Evolutionary conservation across 2,113 vertebrate species (phyloP).

Genomic region (Edolisoma coerulescens): DNA sequence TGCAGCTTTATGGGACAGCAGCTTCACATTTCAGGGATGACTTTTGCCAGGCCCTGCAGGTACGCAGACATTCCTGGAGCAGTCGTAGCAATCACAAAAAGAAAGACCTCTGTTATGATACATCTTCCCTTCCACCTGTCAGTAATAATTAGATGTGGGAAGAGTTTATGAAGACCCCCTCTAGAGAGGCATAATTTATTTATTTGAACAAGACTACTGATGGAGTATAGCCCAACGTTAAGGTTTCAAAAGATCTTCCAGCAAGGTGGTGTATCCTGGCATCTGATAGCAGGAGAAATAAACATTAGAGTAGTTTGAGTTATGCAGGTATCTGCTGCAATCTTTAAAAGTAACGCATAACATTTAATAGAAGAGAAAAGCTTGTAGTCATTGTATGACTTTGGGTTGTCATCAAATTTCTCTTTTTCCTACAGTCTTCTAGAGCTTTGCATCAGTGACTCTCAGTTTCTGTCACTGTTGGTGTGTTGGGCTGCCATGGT

Average conservation of each 20-base stretch:
- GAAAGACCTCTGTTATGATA: not conserved
- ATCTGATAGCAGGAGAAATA: not conserved
- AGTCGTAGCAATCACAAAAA: not conserved
- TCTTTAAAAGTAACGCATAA: not conserved
- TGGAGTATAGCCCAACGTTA: not conserved
- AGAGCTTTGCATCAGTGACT: not conserved
- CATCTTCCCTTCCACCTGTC: not conserved
- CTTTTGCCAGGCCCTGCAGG: not conserved
- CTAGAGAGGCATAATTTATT: not conserved
- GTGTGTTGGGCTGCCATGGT: not conserved
- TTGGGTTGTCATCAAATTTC: not conserved
- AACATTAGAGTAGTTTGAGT: not conserved
- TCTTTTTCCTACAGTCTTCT: not conserved
- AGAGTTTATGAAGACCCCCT: not conserved
- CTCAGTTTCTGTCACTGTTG: not conserved
- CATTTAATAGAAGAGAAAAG: not conserved
- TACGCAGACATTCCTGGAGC: not conserved
- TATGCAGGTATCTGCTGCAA: not conserved
- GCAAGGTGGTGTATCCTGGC: not conserved
- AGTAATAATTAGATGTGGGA: not conserved
- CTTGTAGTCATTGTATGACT: not conserved
- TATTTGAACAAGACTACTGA: not conserved
- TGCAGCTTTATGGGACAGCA: not conserved
- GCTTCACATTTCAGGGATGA: not conserved
- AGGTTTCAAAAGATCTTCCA: not conserved